Base-by-base conservation (phyloP, 1,140 invertebrate genomes). In the Drosophila suzukii region DNA sequence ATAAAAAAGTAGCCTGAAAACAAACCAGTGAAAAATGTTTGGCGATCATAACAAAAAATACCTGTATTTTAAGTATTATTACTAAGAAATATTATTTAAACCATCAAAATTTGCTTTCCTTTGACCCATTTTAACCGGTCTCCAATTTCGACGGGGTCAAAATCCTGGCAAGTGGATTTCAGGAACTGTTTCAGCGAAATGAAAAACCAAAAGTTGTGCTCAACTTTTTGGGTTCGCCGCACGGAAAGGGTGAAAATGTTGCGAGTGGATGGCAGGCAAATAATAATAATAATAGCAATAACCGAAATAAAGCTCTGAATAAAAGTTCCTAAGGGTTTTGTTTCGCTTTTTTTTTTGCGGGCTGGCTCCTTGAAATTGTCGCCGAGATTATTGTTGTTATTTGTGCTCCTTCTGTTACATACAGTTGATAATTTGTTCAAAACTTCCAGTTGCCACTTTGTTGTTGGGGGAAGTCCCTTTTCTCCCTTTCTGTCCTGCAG, bases 381-480 rank as follows among this genome's bases (percentile, higher is more conserved):
- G 81, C 67, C 67, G 75, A 76, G 75, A 79, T 86, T 77, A 77
- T 75, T 88, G 80, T 81, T 86, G 78, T 76, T 88, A 82, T 76
- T 78, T 62, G 57, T 78, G 80, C 55, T 82, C 61, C 79, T 86
- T 75, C 72, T 34, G 67, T 49, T 57, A 34, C 67, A 57, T 71
- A 75, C 62, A 88, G 79, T 83, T 86, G 70, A 86, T 86, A 86
- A 88, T 86, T 86, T 86, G 82, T 88, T 65, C 75, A 78, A 75
- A 82, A 61, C 72, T 86, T 82, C 46, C 32, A 67, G 75, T 51
- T 67, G 44, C 65, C 65, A 67, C 66, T 83, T 75, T 70, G 72
- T 50, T 80, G 63, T 53, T 13, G 50, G 4, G 12, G 24, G n/a
- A 11, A 17, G 55, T 15, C 20, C 54, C 54, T 32, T 60, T 62